phyloP scores from a whole-genome alignment of 2,113 vertebrate species.

The Austrofundulus limnaeus region DNA sequence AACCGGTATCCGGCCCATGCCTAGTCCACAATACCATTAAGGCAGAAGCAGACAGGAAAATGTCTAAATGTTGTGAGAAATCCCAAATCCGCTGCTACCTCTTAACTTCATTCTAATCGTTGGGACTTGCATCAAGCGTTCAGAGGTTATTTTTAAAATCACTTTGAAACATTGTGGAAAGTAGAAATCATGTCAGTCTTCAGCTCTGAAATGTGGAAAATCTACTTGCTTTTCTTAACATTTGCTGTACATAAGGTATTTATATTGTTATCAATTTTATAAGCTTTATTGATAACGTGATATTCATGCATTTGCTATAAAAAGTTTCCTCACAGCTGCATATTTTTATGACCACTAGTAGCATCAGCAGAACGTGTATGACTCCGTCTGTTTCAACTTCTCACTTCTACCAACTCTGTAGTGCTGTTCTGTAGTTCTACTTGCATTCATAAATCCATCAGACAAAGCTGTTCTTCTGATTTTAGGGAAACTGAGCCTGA shows the following conservation, averaged over 20 bases:
- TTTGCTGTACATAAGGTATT: slow-evolving; percentile 77
- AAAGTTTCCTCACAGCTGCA: slow-evolving; percentile 59
- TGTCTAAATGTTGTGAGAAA: slow-evolving; percentile 57
- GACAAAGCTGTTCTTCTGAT: too few relatives aligned
- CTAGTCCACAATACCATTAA: slow-evolving; percentile 54
- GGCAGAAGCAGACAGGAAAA: slow-evolving; percentile 55
- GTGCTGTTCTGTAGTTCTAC: background rate
- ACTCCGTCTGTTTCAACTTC: background rate
- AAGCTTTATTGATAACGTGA: slow-evolving; percentile 78
- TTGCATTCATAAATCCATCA: too few relatives aligned
- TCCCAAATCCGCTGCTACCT: slow-evolving; percentile 97
- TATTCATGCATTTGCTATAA: slow-evolving; percentile 71
- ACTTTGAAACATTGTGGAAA: slow-evolving; percentile 75
- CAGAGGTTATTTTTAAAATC: slow-evolving; percentile 81
- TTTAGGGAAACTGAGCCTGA: too few relatives aligned
- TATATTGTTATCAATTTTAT: slow-evolving; percentile 79
- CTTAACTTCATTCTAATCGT: slow-evolving; percentile 84
- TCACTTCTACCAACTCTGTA: slow-evolving; percentile 20
- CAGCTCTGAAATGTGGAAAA: slow-evolving; percentile 60
- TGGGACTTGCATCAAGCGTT: slow-evolving; percentile 66
- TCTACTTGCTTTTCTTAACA: slow-evolving; percentile 63
- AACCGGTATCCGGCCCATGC: too few relatives aligned
- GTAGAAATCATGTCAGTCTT: slow-evolving; percentile 66
- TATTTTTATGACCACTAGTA: slow-evolving; percentile 58
- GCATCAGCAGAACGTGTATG: slow-evolving; percentile 47